Conservation (phyloP, 2,888 invertebrate species). For the Capitulum mitella region DNA sequence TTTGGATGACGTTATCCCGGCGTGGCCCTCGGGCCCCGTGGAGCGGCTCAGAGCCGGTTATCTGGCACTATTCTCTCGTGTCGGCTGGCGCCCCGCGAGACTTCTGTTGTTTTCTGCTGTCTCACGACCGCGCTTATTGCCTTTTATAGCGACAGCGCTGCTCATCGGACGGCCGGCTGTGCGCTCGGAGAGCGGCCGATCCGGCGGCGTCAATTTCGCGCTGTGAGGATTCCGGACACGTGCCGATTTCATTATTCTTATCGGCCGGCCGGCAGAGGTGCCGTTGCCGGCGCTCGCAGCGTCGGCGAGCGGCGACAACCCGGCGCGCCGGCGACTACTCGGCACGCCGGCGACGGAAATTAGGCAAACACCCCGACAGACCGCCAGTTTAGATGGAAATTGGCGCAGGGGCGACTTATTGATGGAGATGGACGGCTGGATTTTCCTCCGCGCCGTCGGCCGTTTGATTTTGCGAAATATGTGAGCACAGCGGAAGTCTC, state of each 20-base stretch:
- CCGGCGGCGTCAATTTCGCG: neutral
- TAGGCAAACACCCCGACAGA: neutral
- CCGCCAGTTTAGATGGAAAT: neutral
- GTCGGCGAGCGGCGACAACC: neutral
- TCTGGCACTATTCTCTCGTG: too few relatives aligned
- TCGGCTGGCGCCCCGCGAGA: too few relatives aligned
- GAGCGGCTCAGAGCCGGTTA: too few relatives aligned
- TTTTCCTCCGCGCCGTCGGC: neutral
- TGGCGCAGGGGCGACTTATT: neutral
- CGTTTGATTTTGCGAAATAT: neutral
- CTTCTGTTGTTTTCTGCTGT: neutral
- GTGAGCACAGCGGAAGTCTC: neutral
- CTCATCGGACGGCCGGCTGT: neutral
- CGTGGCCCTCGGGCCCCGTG: too few relatives aligned
- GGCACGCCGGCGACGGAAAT: neutral
- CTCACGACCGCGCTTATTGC: neutral
- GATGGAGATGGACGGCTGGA: neutral
- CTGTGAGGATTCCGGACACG: neutral
- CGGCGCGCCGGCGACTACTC: neutral
- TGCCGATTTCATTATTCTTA: constrained; percentile 1
- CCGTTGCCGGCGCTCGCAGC: neutral
- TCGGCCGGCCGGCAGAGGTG: neutral
- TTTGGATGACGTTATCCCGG: too few relatives aligned
- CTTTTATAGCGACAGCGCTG: constrained; percentile 14
- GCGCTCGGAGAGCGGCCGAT: neutral